Conservation (phyloP, 2,113 vertebrate genomes). For the Odocoileus virginianus region DNA sequence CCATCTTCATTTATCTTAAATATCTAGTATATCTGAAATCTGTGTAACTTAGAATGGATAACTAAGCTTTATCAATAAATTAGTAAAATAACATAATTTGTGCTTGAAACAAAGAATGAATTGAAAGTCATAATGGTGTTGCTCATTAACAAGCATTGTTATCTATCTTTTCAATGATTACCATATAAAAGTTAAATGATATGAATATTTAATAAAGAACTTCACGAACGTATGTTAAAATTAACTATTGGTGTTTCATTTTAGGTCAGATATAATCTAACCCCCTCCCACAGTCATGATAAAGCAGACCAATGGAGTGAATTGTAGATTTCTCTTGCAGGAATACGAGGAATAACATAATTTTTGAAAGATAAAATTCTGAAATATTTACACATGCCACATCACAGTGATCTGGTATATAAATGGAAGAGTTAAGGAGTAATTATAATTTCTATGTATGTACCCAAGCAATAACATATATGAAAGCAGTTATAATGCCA, state of each 20-base stretch:
- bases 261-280: neutral
- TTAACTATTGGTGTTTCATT: neutral
- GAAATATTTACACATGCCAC: neutral
- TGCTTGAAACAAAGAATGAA: neutral
- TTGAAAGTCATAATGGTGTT: neutral
- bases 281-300: rapidly evolving
- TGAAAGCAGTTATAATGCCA: neutral
- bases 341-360: neutral
- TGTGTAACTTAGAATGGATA: neutral
- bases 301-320: neutral
- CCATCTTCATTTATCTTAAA: neutral
- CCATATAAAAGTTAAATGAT: neutral
- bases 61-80: neutral
- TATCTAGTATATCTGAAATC: neutral
- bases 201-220: neutral
- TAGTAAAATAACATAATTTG: neutral
- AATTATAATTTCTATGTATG: neutral
- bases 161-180: neutral
- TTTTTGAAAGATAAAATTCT: neutral
- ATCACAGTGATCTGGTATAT: neutral
- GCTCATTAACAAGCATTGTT: neutral
- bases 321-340: neutral
- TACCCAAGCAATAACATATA: neutral
- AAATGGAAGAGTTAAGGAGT: neutral
- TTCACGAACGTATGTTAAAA: neutral